Conservation (phyloP, 2,888 invertebrate genomes). For the Philonicus albiceps region DNA sequence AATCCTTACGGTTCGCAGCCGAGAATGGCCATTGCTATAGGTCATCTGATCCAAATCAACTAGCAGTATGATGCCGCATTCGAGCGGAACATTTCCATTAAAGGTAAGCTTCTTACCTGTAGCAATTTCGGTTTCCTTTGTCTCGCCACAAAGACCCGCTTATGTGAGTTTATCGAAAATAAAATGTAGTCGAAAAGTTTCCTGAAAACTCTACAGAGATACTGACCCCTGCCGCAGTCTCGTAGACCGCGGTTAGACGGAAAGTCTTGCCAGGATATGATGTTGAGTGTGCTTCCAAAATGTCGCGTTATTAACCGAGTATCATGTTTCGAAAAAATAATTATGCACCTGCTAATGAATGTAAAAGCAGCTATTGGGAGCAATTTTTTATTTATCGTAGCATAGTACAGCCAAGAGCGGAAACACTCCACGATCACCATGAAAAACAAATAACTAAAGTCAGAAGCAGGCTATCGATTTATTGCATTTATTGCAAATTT, state of each 20-base stretch:
- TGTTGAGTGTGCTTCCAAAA: neutral
- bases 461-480: slow-evolving; percentile 11
- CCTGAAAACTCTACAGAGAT: neutral
- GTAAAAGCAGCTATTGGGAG: slow-evolving; percentile 9
- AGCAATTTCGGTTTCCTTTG: slow-evolving; percentile 24
- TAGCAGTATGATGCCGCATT: slow-evolving; percentile 27
- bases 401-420: neutral
- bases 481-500: slow-evolving; percentile 38
- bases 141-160: slow-evolving; percentile 14
- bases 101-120: slow-evolving; percentile 43
- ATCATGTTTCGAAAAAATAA: slow-evolving; percentile 9
- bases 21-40: slow-evolving; percentile 7
- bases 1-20: neutral
- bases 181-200: neutral
- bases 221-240: neutral
- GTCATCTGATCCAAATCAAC: slow-evolving; percentile 28
- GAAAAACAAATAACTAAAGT: neutral
- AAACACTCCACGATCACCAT: neutral
- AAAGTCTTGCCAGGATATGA: neutral
- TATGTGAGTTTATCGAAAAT: neutral
- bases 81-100: slow-evolving; percentile 42
- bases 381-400: slow-evolving; percentile 27
- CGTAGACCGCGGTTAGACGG: neutral
- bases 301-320: neutral
- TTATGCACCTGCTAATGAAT: neutral